Base-by-base conservation (phyloP, 2,888 invertebrate species). In the Bhutanitis thaidina region DNA sequence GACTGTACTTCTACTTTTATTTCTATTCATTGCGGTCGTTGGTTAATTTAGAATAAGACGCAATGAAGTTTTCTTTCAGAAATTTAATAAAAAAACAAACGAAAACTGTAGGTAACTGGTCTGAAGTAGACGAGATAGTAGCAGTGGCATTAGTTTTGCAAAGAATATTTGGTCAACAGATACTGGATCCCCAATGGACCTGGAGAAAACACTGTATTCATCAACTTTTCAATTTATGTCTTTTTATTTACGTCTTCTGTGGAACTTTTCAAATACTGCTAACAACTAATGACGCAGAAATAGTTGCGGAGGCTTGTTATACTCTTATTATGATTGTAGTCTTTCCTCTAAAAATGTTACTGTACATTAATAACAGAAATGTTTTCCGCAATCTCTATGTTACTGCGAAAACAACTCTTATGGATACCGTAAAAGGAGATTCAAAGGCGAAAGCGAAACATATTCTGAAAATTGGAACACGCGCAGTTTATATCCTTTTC, bases 161-260 rank as follows among this genome's bases (percentile, higher is more conserved):
- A 46, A 61, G 65, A 38, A 50, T 77, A 10, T 68, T 75, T 10
- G 82, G 80, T 0, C 74, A 76, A 34, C 80, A 83, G 55, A 62
- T 83, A 25, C 59, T 84, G 4, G 65, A 82, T 43, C 74, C 80
- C 1, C 59, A 67, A 27, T 85, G 85, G 85, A 65, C 65, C 12
- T 77, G 71, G 70, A 70, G 54, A 52, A 69, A 57, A 34, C 69
- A 61, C 54, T 59, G 49, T 13, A 20, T 61, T 0, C 63, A 74
- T 49, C 71, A 77, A 44, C 20, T 76, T 9, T 48, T 70, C 1
- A 62, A 56, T 39, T 30, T 65, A 0, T 12, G 54, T n/a, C 54
- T 83, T 3, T 49, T 69, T 0, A 53, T 68, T 34, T 85, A 86
- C 46, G 72, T 79, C 0, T 54, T 71, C 36, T 47, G 76, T 3